Conservation (phyloP, 2,113 vertebrate genomes). For the Lasiurus borealis region DNA sequence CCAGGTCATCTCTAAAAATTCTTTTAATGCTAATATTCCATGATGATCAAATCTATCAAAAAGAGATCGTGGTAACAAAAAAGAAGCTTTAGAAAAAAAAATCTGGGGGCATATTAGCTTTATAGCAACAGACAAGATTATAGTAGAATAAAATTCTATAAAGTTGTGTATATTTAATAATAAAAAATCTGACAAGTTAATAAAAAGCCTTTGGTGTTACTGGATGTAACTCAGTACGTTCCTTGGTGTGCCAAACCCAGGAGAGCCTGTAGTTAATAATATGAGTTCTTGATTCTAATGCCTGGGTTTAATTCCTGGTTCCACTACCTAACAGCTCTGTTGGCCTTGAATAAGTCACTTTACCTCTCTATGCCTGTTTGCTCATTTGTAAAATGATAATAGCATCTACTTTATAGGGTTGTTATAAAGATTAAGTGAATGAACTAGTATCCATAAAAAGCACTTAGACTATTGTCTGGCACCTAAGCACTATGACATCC, state of each 20-base stretch:
- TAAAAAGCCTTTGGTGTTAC: background rate
- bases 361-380: background rate
- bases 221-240: background rate
- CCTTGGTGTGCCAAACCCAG: rapidly evolving
- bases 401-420: background rate
- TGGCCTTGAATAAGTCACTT: background rate
- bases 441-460: background rate
- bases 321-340: background rate
- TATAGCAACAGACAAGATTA: background rate
- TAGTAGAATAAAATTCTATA: background rate
- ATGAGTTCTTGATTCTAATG: background rate
- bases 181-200: background rate
- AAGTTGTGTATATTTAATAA: background rate
- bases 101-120: background rate
- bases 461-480: background rate
- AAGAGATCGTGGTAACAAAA: background rate
- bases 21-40: background rate
- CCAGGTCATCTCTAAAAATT: background rate
- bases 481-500: background rate
- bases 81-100: background rate
- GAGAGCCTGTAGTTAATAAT: background rate
- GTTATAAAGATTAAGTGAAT: slow-evolving; percentile 18
- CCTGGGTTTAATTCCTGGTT: background rate
- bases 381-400: background rate
- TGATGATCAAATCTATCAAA: slow-evolving; percentile 11